A percentile compares a stretch with the other conserved stretches of the same genome.
Evolutionary conservation across 2,888 invertebrate genomes (phyloP).

Genomic region (Ceriagrion tenellum): DNA sequence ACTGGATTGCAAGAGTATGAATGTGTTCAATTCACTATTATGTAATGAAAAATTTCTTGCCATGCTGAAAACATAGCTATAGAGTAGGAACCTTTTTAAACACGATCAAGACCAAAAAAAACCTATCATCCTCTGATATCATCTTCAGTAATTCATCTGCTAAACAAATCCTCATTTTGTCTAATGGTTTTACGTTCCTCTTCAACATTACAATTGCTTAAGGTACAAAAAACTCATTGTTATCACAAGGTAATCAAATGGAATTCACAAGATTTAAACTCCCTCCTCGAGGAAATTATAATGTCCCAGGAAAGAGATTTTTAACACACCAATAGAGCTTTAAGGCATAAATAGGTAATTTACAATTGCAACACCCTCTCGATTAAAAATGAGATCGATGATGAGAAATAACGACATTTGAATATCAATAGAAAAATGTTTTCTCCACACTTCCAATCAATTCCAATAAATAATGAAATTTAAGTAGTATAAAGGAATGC

Average conservation of each 20-base stretch:
- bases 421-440: neutral
- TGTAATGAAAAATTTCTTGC: neutral
- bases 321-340: conserved; percentile 9
- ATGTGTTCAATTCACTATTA: neutral
- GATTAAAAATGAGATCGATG: neutral
- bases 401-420: neutral
- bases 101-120: neutral
- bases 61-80: neutral
- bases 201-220: neutral
- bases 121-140: neutral
- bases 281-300: neutral
- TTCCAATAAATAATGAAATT: neutral
- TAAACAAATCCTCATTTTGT: neutral
- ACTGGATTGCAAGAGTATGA: neutral
- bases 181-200: neutral
- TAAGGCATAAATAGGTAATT: conserved; percentile 7
- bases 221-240: neutral
- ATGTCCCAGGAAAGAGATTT: neutral
- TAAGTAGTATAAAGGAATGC: neutral
- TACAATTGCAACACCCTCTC: neutral
- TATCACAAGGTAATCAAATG: neutral
- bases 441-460: conserved; percentile 16
- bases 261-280: neutral
- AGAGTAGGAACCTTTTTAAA: neutral
- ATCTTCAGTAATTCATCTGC: neutral